phyloP scores from a whole-genome alignment of 2,888 invertebrate species.

The Nephrotoma guestfalica region DNA sequence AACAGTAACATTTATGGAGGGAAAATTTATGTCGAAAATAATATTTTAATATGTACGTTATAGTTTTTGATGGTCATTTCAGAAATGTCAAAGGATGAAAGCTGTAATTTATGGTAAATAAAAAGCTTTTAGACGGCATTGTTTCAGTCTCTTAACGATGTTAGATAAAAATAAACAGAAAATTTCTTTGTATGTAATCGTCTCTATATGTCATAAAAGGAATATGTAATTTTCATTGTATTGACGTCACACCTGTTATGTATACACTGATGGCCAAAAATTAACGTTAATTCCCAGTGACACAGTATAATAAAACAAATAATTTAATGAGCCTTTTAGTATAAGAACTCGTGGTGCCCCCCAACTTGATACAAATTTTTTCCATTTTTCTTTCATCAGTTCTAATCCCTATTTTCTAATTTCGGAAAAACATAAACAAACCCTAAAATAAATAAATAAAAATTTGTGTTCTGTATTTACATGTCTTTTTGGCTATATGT shows the following conservation, averaged over 20 bases:
- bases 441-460: neutral
- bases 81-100: neutral
- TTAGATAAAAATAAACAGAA: neutral
- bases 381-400: neutral
- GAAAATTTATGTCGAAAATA: neutral
- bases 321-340: neutral
- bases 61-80: neutral
- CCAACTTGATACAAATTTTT: neutral
- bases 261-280: neutral
- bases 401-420: neutral
- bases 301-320: neutral
- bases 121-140: neutral
- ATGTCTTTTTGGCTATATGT: neutral
- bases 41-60: neutral
- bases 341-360: neutral
- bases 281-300: neutral
- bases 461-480: neutral
- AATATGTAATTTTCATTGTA: neutral
- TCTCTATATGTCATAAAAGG: no score
- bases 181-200: neutral
- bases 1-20: neutral
- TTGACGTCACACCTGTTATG: neutral
- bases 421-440: neutral
- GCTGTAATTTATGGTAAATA: neutral
- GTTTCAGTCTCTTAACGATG: neutral